Evolutionary conservation across 2,888 invertebrate genomes (phyloP).

Genomic region (Melikaiella ostensackeni): DNA sequence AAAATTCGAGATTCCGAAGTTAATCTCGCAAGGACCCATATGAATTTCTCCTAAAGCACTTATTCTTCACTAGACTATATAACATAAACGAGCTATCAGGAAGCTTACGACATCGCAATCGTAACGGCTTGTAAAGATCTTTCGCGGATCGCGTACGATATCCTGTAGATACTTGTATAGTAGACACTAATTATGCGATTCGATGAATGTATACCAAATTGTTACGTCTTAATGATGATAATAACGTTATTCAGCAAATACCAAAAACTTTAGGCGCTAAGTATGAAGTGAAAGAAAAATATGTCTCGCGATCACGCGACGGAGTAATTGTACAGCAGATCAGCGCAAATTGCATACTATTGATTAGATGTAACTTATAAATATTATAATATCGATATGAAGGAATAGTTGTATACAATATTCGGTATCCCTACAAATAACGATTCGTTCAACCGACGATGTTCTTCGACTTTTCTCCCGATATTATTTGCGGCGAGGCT

Average conservation of each 20-base stretch:
- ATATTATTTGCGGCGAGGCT: slow-evolving; percentile 42
- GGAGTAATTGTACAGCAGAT: slow-evolving; percentile 68
- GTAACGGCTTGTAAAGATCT: slow-evolving; percentile 47
- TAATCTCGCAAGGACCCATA: slow-evolving; percentile 13
- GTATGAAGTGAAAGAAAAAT: slow-evolving; percentile 57
- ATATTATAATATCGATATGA: slow-evolving; percentile 65
- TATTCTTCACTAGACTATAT: slow-evolving; percentile 20
- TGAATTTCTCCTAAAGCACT: slow-evolving; percentile 26
- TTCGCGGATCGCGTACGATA: slow-evolving; percentile 69
- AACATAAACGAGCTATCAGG: slow-evolving; percentile 24
- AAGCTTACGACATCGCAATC: slow-evolving; percentile 22
- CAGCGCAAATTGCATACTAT: slow-evolving; percentile 60
- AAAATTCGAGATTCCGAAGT: slow-evolving; percentile 1
- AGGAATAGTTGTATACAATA: slow-evolving; percentile 67
- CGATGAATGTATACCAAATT: slow-evolving; percentile 71
- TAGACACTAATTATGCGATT: slow-evolving; percentile 68
- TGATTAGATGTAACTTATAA: slow-evolving; percentile 71
- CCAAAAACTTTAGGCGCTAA: slow-evolving; percentile 60
- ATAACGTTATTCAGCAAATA: slow-evolving; percentile 66
- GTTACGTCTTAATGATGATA: slow-evolving; percentile 72
- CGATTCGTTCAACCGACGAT: slow-evolving; percentile 24
- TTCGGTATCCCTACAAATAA: slow-evolving; percentile 63
- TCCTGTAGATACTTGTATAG: slow-evolving; percentile 77
- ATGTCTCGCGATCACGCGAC: slow-evolving; percentile 25
- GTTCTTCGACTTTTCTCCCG: slow-evolving; percentile 45